phyloP scores from a whole-genome alignment of 2,113 vertebrate species.

The Oncorhynchus mykiss region DNA sequence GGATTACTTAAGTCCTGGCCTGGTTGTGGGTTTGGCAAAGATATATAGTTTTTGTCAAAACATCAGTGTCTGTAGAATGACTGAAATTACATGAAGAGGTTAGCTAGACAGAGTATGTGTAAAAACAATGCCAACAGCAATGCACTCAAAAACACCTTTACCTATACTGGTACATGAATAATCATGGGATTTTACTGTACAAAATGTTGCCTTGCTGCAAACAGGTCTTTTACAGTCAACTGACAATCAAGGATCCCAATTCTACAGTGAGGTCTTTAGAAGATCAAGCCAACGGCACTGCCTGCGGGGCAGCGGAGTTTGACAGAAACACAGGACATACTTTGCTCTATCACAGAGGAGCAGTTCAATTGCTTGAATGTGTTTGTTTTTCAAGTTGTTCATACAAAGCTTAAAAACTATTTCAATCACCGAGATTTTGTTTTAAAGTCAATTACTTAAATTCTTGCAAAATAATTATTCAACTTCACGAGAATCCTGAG shows the following conservation, averaged over 20 bases:
- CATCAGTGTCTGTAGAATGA: conserved; percentile 7
- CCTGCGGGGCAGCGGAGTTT: conserved; percentile 26
- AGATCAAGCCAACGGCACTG: conserved; percentile 46
- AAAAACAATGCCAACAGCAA: conserved; percentile 45
- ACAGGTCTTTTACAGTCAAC: conserved; percentile 39
- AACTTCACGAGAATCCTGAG: conserved; percentile 88
- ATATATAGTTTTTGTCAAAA: conserved; percentile 17
- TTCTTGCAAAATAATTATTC: conserved; percentile 68
- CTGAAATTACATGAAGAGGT: conserved; percentile 15
- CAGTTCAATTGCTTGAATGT: conserved; percentile 47
- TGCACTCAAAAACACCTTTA: conserved; percentile 23
- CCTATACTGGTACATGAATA: conserved; percentile 26
- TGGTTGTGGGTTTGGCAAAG: conserved; percentile 53
- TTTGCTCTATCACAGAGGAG: conserved; percentile 42
- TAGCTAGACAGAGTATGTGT: conserved; percentile 1
- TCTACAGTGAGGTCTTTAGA: conserved; percentile 57
- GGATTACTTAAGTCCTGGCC: conserved; percentile 61
- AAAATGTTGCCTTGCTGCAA: conserved; percentile 35
- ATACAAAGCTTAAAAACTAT: conserved; percentile 74
- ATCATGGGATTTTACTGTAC: conserved; percentile 38
- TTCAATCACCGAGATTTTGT: conserved; percentile 64
- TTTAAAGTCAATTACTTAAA: conserved; percentile 67
- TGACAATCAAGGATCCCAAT: conserved; percentile 43
- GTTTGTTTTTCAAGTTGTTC: conserved; percentile 68
- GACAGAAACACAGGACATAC: conserved; percentile 39